Conservation (phyloP, 2,888 invertebrate species). For the Drosophila paucipuncta region DNA sequence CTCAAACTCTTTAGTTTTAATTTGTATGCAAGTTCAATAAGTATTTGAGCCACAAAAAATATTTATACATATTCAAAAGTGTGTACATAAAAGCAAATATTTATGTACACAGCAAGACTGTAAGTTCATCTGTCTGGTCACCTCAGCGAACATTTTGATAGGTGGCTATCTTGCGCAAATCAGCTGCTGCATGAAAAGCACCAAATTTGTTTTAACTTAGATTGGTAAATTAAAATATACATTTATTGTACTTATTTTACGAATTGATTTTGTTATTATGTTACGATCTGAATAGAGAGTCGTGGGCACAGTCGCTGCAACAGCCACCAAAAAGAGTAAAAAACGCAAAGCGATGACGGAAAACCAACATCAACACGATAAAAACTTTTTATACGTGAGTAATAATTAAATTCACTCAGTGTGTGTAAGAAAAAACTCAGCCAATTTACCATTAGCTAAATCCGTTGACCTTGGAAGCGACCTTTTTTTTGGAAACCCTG, state of each 20-base stretch:
- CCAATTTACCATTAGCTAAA: conserved; percentile 59
- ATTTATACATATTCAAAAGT: neutral
- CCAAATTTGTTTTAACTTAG: conserved; percentile 12
- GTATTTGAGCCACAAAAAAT: conserved; percentile 1
- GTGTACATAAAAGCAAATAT: neutral
- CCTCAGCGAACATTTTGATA: conserved; percentile 21
- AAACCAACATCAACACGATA: conserved; percentile 14
- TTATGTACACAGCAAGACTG: conserved; percentile 1
- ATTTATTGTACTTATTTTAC: neutral
- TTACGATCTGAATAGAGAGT: conserved; percentile 10
- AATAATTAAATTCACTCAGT: neutral
- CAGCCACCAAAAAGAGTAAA: conserved; percentile 40
- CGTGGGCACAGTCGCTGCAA: neutral
- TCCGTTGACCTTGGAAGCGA: conserved; percentile 79
- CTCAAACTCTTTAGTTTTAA: neutral
- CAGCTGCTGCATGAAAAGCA: conserved; percentile 47
- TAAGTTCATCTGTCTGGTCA: neutral
- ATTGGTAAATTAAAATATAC: neutral
- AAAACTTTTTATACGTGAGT: conserved; percentile 63
- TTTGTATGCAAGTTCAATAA: neutral
- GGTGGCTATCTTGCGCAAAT: conserved; percentile 53
- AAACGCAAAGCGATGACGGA: conserved; percentile 60
- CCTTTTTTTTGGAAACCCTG: conserved; percentile 71
- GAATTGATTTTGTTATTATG: conserved; percentile 11
- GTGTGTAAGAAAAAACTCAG: neutral